A percentile compares a stretch with the other conserved stretches of the same genome.
These are phyloP conservation scores for Percopsis transmontana DNA, from an alignment of 2,113 vertebrate species.

Conservation along the genomic window DNA sequence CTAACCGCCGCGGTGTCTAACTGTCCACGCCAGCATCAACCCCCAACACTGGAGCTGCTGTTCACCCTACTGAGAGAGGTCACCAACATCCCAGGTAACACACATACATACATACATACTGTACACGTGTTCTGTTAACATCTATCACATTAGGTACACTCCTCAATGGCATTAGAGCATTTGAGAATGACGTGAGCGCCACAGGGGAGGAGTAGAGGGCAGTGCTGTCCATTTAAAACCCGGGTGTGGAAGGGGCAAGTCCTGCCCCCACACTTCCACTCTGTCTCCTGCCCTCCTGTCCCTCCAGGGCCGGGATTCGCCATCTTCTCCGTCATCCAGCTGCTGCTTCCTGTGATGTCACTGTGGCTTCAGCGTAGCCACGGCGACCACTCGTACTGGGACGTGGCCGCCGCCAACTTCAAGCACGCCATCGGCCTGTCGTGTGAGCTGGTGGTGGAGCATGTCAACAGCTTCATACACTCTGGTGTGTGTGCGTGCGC, in stretches of 20 bases:
- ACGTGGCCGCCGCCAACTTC: constrained; percentile 92
- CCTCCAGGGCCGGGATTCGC: constrained; percentile 91
- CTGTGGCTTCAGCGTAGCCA: constrained; percentile 95
- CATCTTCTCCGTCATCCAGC: constrained; percentile 93
- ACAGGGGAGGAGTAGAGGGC: no score
- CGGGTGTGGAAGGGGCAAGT: no score
- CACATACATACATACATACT: not conserved
- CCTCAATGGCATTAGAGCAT: no score
- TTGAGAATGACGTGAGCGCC: no score
- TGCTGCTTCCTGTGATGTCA: constrained; percentile 95
- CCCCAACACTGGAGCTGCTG: constrained; percentile 92
- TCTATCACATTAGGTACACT: not conserved
- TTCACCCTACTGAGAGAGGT: constrained; percentile 91
- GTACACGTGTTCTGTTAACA: not conserved
- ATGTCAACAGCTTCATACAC: constrained; percentile 92
- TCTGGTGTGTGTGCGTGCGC: constrained; percentile 70
- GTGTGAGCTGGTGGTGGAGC: constrained; percentile 96
- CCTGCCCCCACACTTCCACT: no score
- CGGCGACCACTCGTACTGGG: constrained; percentile 95
- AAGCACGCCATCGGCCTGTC: constrained; percentile 96
- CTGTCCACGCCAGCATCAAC: constrained; percentile 95
- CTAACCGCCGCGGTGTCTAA: constrained; percentile 93
- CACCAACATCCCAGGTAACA: constrained; percentile 84
- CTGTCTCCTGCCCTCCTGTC: not conserved
- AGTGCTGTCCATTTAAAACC: no score